These are phyloP conservation scores for Pantala flavescens DNA, from an alignment of 1,140 invertebrate species.

Conservation along the genomic window DNA sequence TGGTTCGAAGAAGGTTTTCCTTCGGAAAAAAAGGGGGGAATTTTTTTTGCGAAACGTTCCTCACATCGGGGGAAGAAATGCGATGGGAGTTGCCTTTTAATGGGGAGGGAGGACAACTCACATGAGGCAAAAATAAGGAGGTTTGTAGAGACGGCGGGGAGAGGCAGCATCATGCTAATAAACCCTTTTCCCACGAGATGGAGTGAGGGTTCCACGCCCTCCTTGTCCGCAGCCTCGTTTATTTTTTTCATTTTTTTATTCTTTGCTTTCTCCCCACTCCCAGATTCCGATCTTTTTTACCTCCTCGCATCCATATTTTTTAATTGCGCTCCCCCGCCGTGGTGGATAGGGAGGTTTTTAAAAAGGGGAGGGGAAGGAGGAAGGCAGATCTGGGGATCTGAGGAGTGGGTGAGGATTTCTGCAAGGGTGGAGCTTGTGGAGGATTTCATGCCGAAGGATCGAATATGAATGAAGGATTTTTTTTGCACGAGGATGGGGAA, in stretches of 20 bases:
- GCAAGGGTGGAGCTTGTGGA: neutral
- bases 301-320: conserved; percentile 6
- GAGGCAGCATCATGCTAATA: conserved; percentile 8
- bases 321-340: neutral
- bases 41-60: neutral
- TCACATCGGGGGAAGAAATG: neutral
- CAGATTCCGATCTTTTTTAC: neutral
- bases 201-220: neutral
- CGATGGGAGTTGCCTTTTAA: neutral
- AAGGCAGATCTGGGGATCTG: neutral
- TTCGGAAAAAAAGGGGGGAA: neutral
- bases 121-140: neutral
- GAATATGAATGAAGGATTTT: neutral
- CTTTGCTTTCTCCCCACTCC: neutral
- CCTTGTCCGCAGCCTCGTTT: neutral
- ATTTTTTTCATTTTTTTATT: neutral
- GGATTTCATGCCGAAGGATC: neutral
- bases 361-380: neutral
- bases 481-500: neutral
- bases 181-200: conserved; percentile 7
- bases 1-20: neutral
- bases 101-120: neutral
- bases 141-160: neutral
- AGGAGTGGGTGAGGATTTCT: neutral
- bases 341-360: neutral